These are phyloP conservation scores for Apeltes quadracus DNA, from an alignment of 2,113 vertebrate species.

Conservation along the genomic window DNA sequence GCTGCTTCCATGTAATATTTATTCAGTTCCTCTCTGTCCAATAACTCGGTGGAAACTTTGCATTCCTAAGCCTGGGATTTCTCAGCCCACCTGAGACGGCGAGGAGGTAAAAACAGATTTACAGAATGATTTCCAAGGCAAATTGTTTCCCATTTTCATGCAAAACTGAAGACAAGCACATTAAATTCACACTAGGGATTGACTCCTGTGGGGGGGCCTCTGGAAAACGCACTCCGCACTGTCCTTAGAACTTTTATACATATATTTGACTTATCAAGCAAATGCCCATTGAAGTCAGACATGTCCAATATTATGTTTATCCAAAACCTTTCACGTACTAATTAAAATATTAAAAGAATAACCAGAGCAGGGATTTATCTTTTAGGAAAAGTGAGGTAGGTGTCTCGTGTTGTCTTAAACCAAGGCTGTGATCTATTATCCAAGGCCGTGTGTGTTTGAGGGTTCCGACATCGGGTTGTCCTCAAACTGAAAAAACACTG, in stretches of 20 bases:
- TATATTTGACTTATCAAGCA: neutral
- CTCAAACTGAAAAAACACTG: constrained; percentile 43
- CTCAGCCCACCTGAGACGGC: neutral
- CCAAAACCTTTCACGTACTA: neutral
- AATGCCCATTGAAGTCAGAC: constrained; percentile 1
- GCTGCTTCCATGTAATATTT: constrained; percentile 50
- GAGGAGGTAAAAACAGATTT: neutral
- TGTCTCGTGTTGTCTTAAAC: neutral
- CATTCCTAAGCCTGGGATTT: constrained; percentile 12
- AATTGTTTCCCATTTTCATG: neutral
- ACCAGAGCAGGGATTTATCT: neutral
- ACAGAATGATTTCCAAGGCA: neutral
- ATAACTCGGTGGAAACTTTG: constrained; percentile 21
- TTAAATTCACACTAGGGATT: constrained; percentile 2
- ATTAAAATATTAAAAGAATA: neutral
- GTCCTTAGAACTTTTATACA: constrained; percentile 15
- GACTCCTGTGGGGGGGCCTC: neutral
- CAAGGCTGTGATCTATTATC: neutral
- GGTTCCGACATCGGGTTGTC: constrained; percentile 3
- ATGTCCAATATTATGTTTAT: neutral
- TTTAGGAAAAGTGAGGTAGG: neutral
- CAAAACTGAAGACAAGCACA: constrained; percentile 5
- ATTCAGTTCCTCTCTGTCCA: constrained; percentile 24
- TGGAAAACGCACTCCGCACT: constrained; percentile 4
- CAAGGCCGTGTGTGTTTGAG: constrained; percentile 9